Base-by-base conservation (phyloP, 2,888 invertebrate genomes). In the Phyto melanocephala region DNA sequence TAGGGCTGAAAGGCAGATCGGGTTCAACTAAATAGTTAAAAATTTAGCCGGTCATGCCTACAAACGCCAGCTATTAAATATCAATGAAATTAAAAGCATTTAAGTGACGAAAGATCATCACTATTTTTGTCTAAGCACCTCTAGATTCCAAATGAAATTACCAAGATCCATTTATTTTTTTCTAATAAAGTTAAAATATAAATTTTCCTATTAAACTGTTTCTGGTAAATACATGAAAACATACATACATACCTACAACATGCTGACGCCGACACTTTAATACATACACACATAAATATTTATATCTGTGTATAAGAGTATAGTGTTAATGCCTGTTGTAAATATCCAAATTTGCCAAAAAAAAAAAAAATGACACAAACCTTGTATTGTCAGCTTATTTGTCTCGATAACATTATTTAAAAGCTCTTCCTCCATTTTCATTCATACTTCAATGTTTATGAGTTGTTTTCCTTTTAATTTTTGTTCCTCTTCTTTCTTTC, bases 401-500 rank as follows among this genome's bases (percentile, higher is more conserved):
- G 65, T 22, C 54, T 54, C 54, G 35, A 17, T 60, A 60, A 52
- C 42, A 52, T 50, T 37, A 76, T 52, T 40, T 35, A 75, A 81
- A 78, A 81, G 71, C 62, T 62, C 28, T 75, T 37, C 68, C 76
- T 24, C 77, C 77, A 81, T 71, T 83, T 83, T 83, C 81, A 83
- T 83, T 83, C 83, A 83, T 81, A 75, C 70, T 83, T 81, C 62
- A 75, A 78, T 58, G 52, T 62, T 52, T 54, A 70, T 62, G 42
- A 54, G 15, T 62, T 52, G 50, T 20, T 68, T 60, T 65, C 35
- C n/a, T 40, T 65, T 35, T 42, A n/a, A 15, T 42, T 28, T 3
- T 17, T 1, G n/a, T 56, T 24, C 13, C 11, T 11, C 37, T 13
- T 60, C 28, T 24, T 15, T 60, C 2, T 52, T n/a, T 33, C 60